Base-by-base conservation (phyloP, 2,113 vertebrate genomes). In the Cryptotis parvus region DNA sequence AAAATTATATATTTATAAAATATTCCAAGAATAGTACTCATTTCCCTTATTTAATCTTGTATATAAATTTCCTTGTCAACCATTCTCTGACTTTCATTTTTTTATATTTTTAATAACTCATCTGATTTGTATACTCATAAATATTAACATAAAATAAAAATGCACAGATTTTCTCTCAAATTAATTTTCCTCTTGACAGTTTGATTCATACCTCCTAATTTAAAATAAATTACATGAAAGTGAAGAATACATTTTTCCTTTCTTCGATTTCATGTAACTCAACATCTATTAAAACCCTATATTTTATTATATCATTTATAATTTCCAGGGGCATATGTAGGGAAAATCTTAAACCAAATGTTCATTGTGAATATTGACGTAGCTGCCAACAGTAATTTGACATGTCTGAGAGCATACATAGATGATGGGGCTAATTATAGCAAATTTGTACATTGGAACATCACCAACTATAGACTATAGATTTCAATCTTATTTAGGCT, bases 41-140 rank as follows among this genome's bases (percentile, higher is more conserved):
- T 76, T 75, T 31, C 9, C 4, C 5, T 85, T 92, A 90, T 43
- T 74, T 70, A 83, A 93, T 43, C 69, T 35, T 22, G 9, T 45
- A n/a, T 41, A 41, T 74, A 68, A 55, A 6, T 9, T 26, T 2
- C 29, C 7, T 79, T 37, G 9, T 68, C 37, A n/a, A 87, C 43
- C 37, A 29, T 87, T 78, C 10, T 52, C 61, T 84, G 4, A 2
- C 4, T 37, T 92, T 89, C 33, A 11, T 27, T 33, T 68, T 68
- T 5, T 86, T 65, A 12, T 89, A 16, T 89, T 81, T 89, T 43
- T 16, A 39, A 9, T n/a, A 14, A 49, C 9, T 49, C 10, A 49
- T 49, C 14, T 49, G 45, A 49, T 49, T 2, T 10, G 0, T 45
- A 29, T 1, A 43, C 1, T 27, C 31, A 76, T 75, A 77, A 69